These are phyloP conservation scores for Pseudococcus viburni DNA, from an alignment of 2,888 invertebrate genomes.

Conservation along the genomic window DNA sequence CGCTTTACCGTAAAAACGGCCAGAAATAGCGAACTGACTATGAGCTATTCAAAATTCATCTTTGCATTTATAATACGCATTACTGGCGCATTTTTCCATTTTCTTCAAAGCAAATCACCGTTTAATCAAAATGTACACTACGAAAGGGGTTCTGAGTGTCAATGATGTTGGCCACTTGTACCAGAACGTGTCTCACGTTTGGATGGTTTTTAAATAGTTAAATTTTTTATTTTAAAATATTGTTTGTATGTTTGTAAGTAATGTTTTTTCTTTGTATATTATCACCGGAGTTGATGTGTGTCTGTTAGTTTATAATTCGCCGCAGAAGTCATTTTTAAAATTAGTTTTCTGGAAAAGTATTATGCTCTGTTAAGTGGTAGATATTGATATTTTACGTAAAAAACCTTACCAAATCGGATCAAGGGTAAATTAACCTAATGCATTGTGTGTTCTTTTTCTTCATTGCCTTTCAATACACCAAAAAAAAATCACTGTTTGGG, in stretches of 20 bases:
- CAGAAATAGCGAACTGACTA: neutral
- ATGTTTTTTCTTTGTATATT: slow-evolving; percentile 50
- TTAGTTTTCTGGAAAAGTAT: neutral
- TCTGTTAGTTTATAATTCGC: neutral
- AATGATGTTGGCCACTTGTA: neutral
- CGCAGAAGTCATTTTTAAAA: slow-evolving; percentile 24
- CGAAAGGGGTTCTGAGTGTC: neutral
- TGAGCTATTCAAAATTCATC: neutral
- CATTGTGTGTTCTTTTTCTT: neutral
- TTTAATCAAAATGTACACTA: slow-evolving; percentile 48
- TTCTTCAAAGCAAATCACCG: slow-evolving; percentile 33
- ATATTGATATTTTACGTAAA: neutral
- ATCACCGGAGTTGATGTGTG: slow-evolving; percentile 41
- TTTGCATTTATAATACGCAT: slow-evolving; percentile 51
- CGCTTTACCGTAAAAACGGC: neutral
- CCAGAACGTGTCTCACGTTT: slow-evolving; percentile 16
- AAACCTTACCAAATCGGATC: slow-evolving; percentile 16
- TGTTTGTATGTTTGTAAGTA: slow-evolving; percentile 62
- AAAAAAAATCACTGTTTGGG: neutral
- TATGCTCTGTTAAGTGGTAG: neutral
- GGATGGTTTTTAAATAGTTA: slow-evolving; percentile 42
- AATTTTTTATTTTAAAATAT: slow-evolving; percentile 50
- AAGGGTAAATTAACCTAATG: slow-evolving; percentile 29
- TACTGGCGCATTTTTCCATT: slow-evolving; percentile 2
- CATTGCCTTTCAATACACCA: neutral